phyloP scores from a whole-genome alignment of 2,797 vertebrate species.

The Peromyscus eremicus region DNA sequence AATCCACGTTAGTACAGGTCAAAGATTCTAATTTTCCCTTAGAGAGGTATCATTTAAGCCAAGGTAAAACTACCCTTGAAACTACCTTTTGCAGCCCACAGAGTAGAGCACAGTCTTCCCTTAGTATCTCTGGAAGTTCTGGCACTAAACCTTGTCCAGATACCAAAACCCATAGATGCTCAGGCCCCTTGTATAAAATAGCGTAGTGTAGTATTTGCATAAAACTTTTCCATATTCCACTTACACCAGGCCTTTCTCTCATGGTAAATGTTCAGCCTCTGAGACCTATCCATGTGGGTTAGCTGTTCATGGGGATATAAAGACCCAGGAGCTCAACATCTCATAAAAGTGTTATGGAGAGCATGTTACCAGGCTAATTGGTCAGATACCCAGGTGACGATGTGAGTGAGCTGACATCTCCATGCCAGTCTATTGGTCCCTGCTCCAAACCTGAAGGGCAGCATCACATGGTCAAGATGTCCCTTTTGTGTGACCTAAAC shows the following conservation, averaged over 20 bases:
- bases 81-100: not conserved
- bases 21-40: not conserved
- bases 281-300: not conserved
- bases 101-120: not conserved
- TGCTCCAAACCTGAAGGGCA: not conserved
- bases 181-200: not conserved
- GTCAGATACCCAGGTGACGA: not conserved
- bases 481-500: not conserved
- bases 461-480: not conserved
- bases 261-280: not conserved
- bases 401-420: not conserved
- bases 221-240: not conserved
- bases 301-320: not conserved
- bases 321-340: not conserved
- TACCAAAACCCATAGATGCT: not conserved
- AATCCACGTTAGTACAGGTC: not conserved
- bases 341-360: too few species aligned
- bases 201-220: not conserved
- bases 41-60: not conserved
- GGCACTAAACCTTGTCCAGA: not conserved
- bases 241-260: not conserved
- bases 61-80: not conserved
- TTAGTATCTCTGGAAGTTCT: not conserved
- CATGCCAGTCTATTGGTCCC: not conserved
- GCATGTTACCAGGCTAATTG: not conserved